A percentile compares a stretch with the other conserved stretches of the same genome.
Conservation (phyloP, 1,140 invertebrate species). For the Mylabris phalerata region DNA sequence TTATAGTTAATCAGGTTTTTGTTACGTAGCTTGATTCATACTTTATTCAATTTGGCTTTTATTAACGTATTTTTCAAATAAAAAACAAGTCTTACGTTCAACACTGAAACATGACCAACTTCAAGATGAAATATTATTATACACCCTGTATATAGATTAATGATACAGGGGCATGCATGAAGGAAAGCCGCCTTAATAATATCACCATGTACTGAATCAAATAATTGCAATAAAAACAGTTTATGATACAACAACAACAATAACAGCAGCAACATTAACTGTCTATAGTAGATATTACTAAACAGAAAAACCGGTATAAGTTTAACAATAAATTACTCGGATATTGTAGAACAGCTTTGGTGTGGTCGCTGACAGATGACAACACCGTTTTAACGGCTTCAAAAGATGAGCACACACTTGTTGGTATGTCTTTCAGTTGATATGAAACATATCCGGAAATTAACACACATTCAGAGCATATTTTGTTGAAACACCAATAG, state of each 20-base stretch:
- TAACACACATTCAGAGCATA: no score
- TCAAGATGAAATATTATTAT: no score
- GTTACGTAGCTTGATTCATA: no score
- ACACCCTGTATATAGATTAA: slow-evolving; percentile 7
- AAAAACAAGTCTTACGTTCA: no score
- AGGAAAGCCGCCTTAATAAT: slow-evolving; percentile 15
- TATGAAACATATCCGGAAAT: no score
- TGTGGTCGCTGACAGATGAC: slow-evolving; percentile 18
- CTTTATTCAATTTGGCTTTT: no score
- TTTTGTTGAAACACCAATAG: no score
- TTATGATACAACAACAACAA: slow-evolving; percentile 14
- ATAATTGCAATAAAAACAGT: slow-evolving; percentile 16
- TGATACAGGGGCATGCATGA: slow-evolving; percentile 1
- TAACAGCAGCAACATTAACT: no score
- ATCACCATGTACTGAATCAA: background rate
- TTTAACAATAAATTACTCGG: slow-evolving; percentile 18
- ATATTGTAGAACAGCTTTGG: slow-evolving; percentile 15
- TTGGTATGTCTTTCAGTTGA: no score
- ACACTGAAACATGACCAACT: no score
- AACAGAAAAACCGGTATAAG: slow-evolving; percentile 15
- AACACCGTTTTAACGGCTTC: slow-evolving; percentile 12
- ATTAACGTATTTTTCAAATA: no score
- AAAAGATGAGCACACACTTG: background rate
- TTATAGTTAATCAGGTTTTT: no score
- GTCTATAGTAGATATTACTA: background rate